These are phyloP conservation scores for Oostethus manadensis DNA, from an alignment of 2,113 vertebrate genomes.

Conservation along the genomic window DNA sequence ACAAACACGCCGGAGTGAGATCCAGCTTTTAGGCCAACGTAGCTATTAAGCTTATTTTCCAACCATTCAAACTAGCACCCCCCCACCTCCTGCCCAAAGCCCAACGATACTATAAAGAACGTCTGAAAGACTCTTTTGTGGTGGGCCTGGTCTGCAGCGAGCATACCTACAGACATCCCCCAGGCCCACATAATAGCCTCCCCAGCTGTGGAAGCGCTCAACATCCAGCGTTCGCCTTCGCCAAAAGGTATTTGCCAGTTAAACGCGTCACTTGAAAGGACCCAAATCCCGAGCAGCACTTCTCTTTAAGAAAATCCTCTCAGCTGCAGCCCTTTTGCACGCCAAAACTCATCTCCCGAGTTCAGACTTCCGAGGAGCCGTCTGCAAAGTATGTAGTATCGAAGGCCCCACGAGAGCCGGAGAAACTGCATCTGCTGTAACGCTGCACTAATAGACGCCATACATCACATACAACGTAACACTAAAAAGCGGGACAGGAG, in stretches of 20 bases:
- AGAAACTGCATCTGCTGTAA: too few species aligned
- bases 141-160: constrained; percentile 36
- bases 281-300: constrained; percentile 8
- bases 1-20: background rate
- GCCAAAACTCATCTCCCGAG: too few species aligned
- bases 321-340: constrained; percentile 20
- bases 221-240: constrained; percentile 1
- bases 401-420: too few species aligned
- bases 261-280: constrained; percentile 13
- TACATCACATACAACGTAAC: too few species aligned
- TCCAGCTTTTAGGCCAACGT: background rate
- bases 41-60: too few species aligned
- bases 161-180: constrained; percentile 29
- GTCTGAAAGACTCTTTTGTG: constrained; percentile 60
- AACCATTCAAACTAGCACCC: background rate
- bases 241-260: constrained; percentile 14
- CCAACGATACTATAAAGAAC: constrained; percentile 36
- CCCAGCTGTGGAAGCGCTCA: constrained; percentile 46
- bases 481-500: too few species aligned
- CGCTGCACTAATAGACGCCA: too few species aligned
- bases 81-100: constrained; percentile 32
- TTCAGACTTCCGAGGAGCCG: background rate
- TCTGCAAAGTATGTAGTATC: background rate
- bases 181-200: constrained; percentile 33
- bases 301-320: constrained; percentile 19